Conservation (phyloP, 1,140 invertebrate genomes). For the Calliphora vicina region DNA sequence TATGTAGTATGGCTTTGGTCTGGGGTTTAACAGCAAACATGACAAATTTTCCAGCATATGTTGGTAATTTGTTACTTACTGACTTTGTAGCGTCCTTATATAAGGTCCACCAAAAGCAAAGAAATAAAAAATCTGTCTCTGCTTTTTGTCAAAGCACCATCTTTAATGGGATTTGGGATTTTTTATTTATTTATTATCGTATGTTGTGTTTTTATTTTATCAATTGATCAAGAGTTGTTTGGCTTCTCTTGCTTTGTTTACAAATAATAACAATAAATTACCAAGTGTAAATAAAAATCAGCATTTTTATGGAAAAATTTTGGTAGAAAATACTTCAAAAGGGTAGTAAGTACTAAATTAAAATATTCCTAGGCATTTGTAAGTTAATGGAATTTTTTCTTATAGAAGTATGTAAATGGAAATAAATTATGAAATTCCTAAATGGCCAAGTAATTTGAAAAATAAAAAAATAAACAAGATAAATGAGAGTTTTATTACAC, state of each 20-base stretch:
- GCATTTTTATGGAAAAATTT: neutral
- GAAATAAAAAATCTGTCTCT: neutral
- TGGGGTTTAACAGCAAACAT: neutral
- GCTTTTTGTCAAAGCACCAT: neutral
- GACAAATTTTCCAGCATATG: slow-evolving; percentile 33
- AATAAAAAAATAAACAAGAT: too few relatives aligned
- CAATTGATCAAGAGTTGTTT: slow-evolving; percentile 3
- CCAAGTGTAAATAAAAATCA: slow-evolving; percentile 13
- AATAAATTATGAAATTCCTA: too few relatives aligned
- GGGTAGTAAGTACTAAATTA: too few relatives aligned
- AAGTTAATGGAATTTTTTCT: too few relatives aligned
- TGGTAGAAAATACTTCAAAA: too few relatives aligned
- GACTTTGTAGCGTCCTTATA: neutral
- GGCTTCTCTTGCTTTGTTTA: neutral
- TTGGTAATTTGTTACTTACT: slow-evolving; percentile 17
- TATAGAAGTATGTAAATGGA: too few relatives aligned
- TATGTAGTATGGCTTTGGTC: neutral
- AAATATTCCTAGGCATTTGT: too few relatives aligned
- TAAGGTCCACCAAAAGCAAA: neutral
- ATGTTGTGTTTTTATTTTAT: slow-evolving; percentile 19
- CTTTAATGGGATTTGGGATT: neutral
- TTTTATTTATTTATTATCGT: neutral
- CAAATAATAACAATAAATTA: slow-evolving; percentile 13
- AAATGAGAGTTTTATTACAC: too few relatives aligned
- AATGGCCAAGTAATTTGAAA: too few relatives aligned